Evolutionary conservation across 64 coral and sea anemone genomes (phyloP), one percentile per base, ranked within the genome.

Genomic region (Orbicella faveolata): DNA sequence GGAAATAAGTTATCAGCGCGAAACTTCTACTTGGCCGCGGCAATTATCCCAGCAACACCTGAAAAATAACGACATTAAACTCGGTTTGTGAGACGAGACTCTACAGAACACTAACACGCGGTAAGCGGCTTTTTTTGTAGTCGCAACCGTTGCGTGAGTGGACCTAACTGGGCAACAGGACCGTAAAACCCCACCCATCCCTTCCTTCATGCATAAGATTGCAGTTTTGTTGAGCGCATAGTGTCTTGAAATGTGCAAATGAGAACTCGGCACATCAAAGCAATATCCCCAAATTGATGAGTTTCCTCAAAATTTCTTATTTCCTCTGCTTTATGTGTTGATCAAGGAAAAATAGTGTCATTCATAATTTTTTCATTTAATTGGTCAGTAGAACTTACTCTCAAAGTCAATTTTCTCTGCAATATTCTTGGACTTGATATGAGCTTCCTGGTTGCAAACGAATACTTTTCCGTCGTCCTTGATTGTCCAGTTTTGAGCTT

Each of bases 41-140:
- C 83, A 81, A 96, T 94, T 34, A 96, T 96, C 15, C 79, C 90
- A 83, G 95, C 92, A 57, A 96, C 95, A 88, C 95, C 95, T 96
- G n/a, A 9, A 59, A 90, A 84, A 65, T 83, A n/a, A 87, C 79
- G 37, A 34, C 19, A 90, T 59, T 10, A 59, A 59, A 14, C 55
- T 10, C 55, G 9, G 11, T 59, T 16, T 59, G 55, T 14, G 55
- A 59, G 55, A 59, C 55, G 2, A 72, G 59, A 10, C 51, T 10
- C 12, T n/a, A 1, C 8, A 79, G 5, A 52, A 79, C 78, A 67
- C 64, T 67, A n/a, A n/a, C 14, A 67, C 4, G 4, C 15, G 23
- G 64, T 4, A n/a, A 67, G 6, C 23, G 63, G 16, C 1, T 66
- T 20, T 66, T 30, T 5, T 5, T 66, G 17, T 66, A 3, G 16